phyloP scores from a whole-genome alignment of 2,113 vertebrate genomes.

The Caranx melampygus region DNA sequence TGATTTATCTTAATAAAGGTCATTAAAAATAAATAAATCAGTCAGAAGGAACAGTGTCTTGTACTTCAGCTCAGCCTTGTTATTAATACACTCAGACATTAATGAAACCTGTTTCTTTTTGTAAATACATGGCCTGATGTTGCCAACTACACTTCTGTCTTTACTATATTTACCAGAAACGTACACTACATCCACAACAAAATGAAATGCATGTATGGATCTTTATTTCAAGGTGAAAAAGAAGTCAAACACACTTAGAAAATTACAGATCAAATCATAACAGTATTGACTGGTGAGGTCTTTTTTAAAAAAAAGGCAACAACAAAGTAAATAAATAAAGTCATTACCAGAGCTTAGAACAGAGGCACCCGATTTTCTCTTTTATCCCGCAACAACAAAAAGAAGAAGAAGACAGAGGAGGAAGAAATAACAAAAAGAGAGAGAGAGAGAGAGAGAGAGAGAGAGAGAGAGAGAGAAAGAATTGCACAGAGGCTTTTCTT shows the following conservation, averaged over 20 bases:
- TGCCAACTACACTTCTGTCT: neutral
- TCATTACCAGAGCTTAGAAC: slow-evolving; percentile 95
- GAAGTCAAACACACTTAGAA: slow-evolving; percentile 88
- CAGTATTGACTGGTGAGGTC: slow-evolving; percentile 82
- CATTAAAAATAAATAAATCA: neutral
- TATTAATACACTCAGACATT: neutral
- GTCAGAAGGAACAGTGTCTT: neutral
- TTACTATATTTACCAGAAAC: neutral
- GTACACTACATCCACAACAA: neutral
- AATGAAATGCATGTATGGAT: slow-evolving; percentile 51
- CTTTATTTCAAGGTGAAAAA: slow-evolving; percentile 95
- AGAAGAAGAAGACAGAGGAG: slow-evolving; percentile 80
- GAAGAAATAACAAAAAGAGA: slow-evolving; percentile 83
- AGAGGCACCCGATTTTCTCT: slow-evolving; percentile 90
- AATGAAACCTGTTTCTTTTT: neutral
- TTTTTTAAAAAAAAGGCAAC: slow-evolving; percentile 79
- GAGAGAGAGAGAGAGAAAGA: slow-evolving; percentile 78
- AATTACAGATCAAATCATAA: slow-evolving; percentile 90
- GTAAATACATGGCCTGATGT: neutral
- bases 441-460: slow-evolving; percentile 33
- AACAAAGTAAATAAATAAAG: slow-evolving; percentile 88
- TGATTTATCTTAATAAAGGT: slow-evolving; percentile 20
- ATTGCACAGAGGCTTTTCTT: slow-evolving; percentile 91
- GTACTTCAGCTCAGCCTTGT: neutral
- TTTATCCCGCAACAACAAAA: slow-evolving; percentile 92